These are phyloP conservation scores for Pegoplata infirma DNA, from an alignment of 2,888 invertebrate genomes.

Conservation along the genomic window DNA sequence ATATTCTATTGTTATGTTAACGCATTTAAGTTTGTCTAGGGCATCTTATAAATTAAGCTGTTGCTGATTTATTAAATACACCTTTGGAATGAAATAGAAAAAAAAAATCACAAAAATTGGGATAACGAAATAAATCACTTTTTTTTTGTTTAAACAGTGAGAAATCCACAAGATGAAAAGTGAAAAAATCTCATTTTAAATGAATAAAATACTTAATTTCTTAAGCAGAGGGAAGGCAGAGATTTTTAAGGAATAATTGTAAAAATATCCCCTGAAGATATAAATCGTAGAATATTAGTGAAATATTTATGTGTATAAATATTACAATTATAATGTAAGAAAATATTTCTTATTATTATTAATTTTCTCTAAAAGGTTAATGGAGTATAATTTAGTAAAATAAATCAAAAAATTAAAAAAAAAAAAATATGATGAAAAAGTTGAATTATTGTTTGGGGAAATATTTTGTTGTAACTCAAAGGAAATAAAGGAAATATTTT, in stretches of 20 bases:
- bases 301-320: conserved; percentile 5
- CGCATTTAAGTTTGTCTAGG: neutral
- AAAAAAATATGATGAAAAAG: no score
- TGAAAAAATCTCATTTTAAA: neutral
- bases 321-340: conserved; percentile 9
- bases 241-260: neutral
- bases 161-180: neutral
- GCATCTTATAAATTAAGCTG: conserved; percentile 43
- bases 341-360: neutral
- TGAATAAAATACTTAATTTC: neutral
- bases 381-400: neutral
- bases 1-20: neutral
- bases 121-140: no score
- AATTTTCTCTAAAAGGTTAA: neutral
- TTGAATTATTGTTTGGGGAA: no score
- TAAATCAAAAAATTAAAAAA: neutral
- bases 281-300: neutral
- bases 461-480: no score
- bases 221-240: neutral
- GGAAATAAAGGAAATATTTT: no score
- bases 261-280: neutral
- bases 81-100: conserved; percentile 29
- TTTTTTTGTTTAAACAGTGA: neutral
- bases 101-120: conserved; percentile 7
- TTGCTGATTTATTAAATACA: conserved; percentile 54